Evolutionary conservation across 64 coral and sea anemone genomes (phyloP).

Genomic region (Trachythela sp.): DNA sequence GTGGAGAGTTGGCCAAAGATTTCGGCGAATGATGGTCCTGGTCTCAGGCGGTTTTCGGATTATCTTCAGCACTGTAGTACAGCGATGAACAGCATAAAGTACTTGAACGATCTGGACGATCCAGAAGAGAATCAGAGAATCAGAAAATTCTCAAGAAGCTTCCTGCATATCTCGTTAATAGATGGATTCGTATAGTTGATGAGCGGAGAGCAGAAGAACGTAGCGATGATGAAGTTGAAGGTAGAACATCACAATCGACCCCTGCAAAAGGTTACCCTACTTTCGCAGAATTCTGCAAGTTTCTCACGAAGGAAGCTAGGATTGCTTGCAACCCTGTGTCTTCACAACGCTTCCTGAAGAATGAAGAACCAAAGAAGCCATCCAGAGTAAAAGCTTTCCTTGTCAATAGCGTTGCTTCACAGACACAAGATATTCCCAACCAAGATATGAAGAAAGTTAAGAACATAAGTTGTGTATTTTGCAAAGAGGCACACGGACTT

Average conservation of each 20-base stretch:
- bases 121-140: conserved; percentile 35
- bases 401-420: not conserved
- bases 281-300: not conserved
- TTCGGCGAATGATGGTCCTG: conserved; percentile 26
- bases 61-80: conserved; percentile 29
- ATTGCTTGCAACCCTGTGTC: not conserved
- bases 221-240: not conserved
- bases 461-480: not conserved
- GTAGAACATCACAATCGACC: not conserved
- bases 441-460: not conserved
- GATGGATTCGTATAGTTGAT: conserved; percentile 35
- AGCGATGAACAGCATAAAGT: conserved; percentile 30
- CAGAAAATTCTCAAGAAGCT: conserved; percentile 44
- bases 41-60: conserved; percentile 32
- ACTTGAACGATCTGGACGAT: conserved; percentile 36
- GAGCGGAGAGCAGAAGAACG: not conserved
- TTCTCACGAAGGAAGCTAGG: not conserved
- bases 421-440: not conserved
- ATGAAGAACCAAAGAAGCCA: not conserved
- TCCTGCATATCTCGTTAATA: not conserved
- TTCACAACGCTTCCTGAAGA: not conserved
- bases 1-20: conserved; percentile 51
- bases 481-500: not conserved
- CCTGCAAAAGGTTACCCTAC: not conserved
- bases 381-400: not conserved